phyloP scores from a whole-genome alignment of 2,113 vertebrate genomes.

The Aldabrachelys gigantea region DNA sequence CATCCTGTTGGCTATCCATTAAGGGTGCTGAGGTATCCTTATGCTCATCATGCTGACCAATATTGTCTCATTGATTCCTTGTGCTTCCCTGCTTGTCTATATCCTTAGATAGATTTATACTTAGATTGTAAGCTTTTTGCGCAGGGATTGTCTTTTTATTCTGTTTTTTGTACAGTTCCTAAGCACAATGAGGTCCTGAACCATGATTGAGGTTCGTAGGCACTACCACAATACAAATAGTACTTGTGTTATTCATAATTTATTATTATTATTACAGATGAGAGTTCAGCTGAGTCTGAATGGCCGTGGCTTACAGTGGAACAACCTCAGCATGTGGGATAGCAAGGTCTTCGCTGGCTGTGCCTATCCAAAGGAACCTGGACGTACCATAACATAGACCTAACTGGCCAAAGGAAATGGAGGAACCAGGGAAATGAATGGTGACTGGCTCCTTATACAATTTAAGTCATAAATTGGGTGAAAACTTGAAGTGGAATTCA shows the following conservation, averaged over 20 bases:
- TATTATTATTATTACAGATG: background rate
- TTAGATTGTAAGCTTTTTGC: no score
- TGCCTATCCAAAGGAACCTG: background rate
- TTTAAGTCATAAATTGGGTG: background rate
- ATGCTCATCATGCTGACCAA: background rate
- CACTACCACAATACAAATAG: background rate
- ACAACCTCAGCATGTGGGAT: background rate
- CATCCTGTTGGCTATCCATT: no score
- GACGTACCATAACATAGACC: fast-evolving
- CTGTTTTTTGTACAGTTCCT: background rate
- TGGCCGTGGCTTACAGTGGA: background rate
- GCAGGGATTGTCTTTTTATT: background rate
- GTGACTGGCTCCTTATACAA: background rate
- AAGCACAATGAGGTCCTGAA: fast-evolving
- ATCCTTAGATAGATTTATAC: no score
- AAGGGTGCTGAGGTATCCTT: no score
- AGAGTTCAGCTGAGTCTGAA: background rate
- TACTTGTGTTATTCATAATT: fast-evolving
- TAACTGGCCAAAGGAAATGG: background rate
- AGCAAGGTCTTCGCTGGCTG: background rate
- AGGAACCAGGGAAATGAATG: background rate
- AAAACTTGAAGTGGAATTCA: slow-evolving; percentile 36
- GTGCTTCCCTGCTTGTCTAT: no score
- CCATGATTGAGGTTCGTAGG: background rate
- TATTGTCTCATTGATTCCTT: background rate